These are phyloP conservation scores for Porphyrio hochstetteri DNA, from an alignment of 2,113 vertebrate genomes.

Conservation along the genomic window DNA sequence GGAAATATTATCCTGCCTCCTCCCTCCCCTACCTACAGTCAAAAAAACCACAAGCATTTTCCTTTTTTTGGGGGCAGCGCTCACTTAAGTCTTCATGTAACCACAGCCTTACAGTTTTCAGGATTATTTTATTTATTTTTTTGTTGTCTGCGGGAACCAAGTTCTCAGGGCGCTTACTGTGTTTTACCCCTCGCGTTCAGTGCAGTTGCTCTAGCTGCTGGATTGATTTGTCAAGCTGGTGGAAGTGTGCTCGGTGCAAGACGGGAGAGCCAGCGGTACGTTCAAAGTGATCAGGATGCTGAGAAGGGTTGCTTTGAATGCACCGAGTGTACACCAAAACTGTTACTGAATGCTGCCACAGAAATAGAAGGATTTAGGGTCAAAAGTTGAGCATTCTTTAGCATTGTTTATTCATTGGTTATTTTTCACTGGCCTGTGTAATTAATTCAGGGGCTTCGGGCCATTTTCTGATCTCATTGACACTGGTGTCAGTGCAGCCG, in stretches of 20 bases:
- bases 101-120: not conserved
- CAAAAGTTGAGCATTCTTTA: slow-evolving; percentile 57
- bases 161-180: not conserved
- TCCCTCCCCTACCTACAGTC: slow-evolving; percentile 18
- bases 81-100: not conserved
- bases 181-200: not conserved
- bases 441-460: slow-evolving; percentile 56
- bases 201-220: not conserved
- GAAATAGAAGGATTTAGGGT: slow-evolving; percentile 24
- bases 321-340: slow-evolving; percentile 29
- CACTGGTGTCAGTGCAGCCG: slow-evolving; percentile 20
- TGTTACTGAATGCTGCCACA: slow-evolving; percentile 26
- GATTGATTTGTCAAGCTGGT: slow-evolving; percentile 44
- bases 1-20: slow-evolving; percentile 37
- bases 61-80: not conserved
- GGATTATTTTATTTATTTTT: not conserved
- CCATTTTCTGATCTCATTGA: slow-evolving; percentile 68
- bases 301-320: slow-evolving; percentile 52
- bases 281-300: slow-evolving; percentile 19
- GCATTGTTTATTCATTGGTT: slow-evolving; percentile 20
- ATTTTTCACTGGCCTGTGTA: slow-evolving; percentile 43
- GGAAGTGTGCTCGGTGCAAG: not conserved
- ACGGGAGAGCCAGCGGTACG: not conserved
- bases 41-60: not conserved
- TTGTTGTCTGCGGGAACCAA: not conserved